Conservation (phyloP, 2,113 vertebrate genomes). For the Origma solitaria region DNA sequence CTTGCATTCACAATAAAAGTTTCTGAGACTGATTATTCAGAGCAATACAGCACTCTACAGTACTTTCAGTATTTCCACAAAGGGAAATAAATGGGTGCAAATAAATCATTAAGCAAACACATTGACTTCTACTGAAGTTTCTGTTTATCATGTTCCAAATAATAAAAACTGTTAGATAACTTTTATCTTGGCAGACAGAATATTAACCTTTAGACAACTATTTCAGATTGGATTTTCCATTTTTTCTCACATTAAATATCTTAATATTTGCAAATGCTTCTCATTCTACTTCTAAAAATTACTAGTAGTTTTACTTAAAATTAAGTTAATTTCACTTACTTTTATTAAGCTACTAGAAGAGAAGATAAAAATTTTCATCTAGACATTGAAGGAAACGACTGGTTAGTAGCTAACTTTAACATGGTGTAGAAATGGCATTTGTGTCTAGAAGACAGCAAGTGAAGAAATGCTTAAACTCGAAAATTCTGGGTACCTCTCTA, state of each 20-base stretch:
- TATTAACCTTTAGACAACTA: neutral
- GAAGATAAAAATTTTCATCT: neutral
- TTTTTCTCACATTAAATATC: neutral
- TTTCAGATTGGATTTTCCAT: neutral
- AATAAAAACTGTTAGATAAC: neutral
- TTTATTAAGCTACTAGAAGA: neutral
- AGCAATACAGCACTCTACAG: neutral
- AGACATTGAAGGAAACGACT: neutral
- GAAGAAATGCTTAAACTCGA: neutral
- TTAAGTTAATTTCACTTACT: neutral
- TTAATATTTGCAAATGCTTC: neutral
- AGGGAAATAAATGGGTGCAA: neutral
- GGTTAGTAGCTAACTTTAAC: neutral
- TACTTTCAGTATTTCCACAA: neutral
- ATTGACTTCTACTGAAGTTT: neutral
- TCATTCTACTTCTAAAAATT: neutral
- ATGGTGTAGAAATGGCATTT: neutral
- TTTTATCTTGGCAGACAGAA: neutral
- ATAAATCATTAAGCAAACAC: neutral
- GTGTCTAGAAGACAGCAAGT: neutral
- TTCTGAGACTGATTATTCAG: neutral
- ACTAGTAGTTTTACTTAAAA: neutral
- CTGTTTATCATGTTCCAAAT: neutral
- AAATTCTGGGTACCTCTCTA: neutral
- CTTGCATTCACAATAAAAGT: neutral